A percentile compares a stretch with the other conserved stretches of the same genome.
phyloP scores from a whole-genome alignment of 2,113 vertebrate genomes.

The Psephotus haematonotus region DNA sequence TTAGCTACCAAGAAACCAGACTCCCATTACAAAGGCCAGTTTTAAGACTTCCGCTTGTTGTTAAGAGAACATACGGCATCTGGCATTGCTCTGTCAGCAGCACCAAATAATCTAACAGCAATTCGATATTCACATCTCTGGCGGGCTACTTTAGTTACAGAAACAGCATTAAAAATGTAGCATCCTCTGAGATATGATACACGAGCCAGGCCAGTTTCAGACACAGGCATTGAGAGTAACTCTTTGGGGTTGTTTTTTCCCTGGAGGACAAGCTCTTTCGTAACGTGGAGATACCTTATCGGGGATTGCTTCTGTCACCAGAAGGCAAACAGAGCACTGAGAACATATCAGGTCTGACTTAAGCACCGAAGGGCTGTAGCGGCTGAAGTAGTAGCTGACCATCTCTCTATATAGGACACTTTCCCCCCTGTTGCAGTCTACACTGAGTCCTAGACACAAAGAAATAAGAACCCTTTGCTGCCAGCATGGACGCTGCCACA shows the following conservation, averaged over 20 bases:
- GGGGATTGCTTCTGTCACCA: conserved; percentile 7
- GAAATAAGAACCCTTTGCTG: background rate
- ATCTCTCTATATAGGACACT: background rate
- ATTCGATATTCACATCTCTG: background rate
- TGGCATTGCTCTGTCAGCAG: conserved; percentile 16
- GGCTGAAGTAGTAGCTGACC: background rate
- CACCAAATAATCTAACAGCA: background rate
- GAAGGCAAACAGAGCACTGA: background rate
- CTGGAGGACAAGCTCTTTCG: background rate
- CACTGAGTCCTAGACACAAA: background rate
- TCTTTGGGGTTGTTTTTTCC: background rate
- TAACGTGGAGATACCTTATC: background rate
- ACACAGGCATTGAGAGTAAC: background rate
- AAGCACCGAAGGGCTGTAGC: background rate
- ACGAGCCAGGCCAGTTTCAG: background rate
- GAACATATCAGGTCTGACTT: background rate
- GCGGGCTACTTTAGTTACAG: conserved; percentile 12
- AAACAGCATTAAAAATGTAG: conserved; percentile 28
- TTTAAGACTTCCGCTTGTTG: background rate
- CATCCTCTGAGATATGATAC: background rate
- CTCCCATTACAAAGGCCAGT: background rate
- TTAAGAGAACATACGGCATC: background rate
- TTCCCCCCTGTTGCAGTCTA: background rate
- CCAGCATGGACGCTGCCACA: background rate
- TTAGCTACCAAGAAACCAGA: background rate